Conservation (phyloP, 2,113 vertebrate genomes). For the Acanthochromis polyacanthus region DNA sequence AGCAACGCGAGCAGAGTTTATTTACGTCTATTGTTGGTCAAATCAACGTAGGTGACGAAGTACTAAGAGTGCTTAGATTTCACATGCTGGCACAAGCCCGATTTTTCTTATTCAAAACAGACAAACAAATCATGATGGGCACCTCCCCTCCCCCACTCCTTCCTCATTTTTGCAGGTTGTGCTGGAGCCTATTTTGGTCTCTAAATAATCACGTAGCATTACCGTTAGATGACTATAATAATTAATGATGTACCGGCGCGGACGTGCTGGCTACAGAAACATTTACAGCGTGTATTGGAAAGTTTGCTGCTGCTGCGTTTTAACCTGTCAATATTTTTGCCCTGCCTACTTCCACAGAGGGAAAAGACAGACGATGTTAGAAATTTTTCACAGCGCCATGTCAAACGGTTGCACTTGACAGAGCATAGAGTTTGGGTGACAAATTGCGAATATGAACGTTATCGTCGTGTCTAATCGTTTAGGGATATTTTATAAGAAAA, state of each 20-base stretch:
- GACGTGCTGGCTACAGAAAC: too few species aligned
- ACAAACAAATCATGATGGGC: slow-evolving; percentile 18
- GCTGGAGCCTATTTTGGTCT: slow-evolving; percentile 9
- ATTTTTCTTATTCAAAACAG: slow-evolving; percentile 20
- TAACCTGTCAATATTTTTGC: slow-evolving; percentile 42
- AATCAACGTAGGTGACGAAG: too few species aligned
- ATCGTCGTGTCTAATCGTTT: accelerated
- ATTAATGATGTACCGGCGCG: not conserved
- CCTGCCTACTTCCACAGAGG: slow-evolving; percentile 26
- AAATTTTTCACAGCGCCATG: slow-evolving; percentile 38
- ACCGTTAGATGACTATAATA: not conserved
- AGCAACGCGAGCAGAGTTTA: too few species aligned
- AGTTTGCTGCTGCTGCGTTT: slow-evolving; percentile 23
- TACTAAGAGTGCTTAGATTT: too few species aligned
- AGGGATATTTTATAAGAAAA: not conserved
- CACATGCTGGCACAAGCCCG: not conserved
- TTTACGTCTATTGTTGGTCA: too few species aligned
- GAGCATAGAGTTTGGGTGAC: not conserved
- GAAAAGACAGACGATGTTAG: slow-evolving; percentile 16
- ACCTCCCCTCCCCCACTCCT: slow-evolving; percentile 58
- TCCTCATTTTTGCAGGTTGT: slow-evolving; percentile 44
- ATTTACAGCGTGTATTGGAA: not conserved
- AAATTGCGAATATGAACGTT: not conserved
- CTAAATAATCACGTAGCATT: not conserved
- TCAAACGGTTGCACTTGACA: slow-evolving; percentile 6